Conservation (phyloP, 2,113 vertebrate genomes). For the Mus pahari region DNA sequence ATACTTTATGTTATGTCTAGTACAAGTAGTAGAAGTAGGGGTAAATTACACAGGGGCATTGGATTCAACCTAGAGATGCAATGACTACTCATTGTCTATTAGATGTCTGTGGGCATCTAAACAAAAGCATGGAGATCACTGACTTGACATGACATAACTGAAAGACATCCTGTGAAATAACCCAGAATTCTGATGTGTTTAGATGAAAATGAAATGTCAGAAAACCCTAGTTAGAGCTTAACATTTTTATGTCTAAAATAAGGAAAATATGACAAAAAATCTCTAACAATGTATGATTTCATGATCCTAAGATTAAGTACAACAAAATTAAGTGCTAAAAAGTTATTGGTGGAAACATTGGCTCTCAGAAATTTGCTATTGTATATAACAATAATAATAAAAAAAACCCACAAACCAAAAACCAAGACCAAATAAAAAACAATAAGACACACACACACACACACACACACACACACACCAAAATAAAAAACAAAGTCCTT, state of each 20-base stretch:
- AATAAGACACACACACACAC: too few species aligned
- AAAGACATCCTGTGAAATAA: not conserved
- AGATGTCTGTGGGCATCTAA: not conserved
- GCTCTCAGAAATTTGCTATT: not conserved
- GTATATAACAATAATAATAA: not conserved
- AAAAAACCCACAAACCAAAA: too few species aligned
- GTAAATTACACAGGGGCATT: not conserved
- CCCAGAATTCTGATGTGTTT: not conserved
- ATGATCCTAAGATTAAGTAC: slow-evolving; percentile 31
- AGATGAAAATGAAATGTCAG: not conserved
- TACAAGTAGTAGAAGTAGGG: not conserved
- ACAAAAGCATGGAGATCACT: not conserved
- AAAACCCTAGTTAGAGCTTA: not conserved
- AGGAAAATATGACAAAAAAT: not conserved
- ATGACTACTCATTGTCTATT: too few species aligned
- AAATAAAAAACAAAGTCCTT: not conserved
- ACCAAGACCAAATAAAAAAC: not conserved
- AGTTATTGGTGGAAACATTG: not conserved
- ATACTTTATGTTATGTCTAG: not conserved
- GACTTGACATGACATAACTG: not conserved
- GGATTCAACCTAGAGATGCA: not conserved
- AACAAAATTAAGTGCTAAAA: not conserved
- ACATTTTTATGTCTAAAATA: not conserved
- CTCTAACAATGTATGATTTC: not conserved
- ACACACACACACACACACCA: not conserved